Percentiles rank a stretch among this genome's conserved stretches.
These are phyloP conservation scores for Cyprinodon brontotheroides DNA, from an alignment of 2,113 vertebrate genomes.

Conservation along the genomic window DNA sequence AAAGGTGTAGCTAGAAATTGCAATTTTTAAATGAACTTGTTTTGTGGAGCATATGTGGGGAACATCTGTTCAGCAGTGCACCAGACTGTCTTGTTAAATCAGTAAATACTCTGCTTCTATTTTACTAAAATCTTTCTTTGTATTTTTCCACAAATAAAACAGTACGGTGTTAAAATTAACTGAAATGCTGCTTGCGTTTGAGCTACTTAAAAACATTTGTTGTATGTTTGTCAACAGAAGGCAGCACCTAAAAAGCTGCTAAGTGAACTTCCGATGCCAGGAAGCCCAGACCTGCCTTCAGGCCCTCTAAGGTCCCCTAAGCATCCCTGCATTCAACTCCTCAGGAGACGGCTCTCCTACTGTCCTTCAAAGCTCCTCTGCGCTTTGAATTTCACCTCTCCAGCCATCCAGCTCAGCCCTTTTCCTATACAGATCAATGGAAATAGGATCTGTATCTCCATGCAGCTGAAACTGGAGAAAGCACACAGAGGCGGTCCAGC, in stretches of 20 bases:
- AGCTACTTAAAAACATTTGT: constrained; percentile 9
- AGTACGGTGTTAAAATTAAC: constrained; percentile 4
- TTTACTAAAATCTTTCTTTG: background rate
- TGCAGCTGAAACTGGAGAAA: constrained; percentile 71
- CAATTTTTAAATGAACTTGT: background rate
- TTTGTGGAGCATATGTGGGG: background rate
- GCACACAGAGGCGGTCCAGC: constrained; percentile 37
- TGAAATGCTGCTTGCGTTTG: background rate
- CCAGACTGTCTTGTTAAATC: background rate
- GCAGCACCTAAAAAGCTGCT: constrained; percentile 19
- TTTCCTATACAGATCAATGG: constrained; percentile 80
- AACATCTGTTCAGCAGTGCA: constrained; percentile 14
- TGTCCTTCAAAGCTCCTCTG: constrained; percentile 78
- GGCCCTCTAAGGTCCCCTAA: background rate
- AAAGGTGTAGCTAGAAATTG: background rate
- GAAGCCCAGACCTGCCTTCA: constrained; percentile 22
- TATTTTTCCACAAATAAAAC: constrained; percentile 1
- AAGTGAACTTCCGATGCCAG: constrained; percentile 13
- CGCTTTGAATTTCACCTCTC: constrained; percentile 79
- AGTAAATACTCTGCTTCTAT: background rate
- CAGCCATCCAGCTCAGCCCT: constrained; percentile 73
- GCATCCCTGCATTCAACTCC: constrained; percentile 43
- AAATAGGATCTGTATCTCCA: constrained; percentile 72
- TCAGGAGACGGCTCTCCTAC: constrained; percentile 43
- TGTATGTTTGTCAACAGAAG: constrained; percentile 16